Evolutionary conservation across 2,797 vertebrate genomes (phyloP), one percentile per base, ranked within the genome.

Genomic region (Urocyon cinereoargenteus): DNA sequence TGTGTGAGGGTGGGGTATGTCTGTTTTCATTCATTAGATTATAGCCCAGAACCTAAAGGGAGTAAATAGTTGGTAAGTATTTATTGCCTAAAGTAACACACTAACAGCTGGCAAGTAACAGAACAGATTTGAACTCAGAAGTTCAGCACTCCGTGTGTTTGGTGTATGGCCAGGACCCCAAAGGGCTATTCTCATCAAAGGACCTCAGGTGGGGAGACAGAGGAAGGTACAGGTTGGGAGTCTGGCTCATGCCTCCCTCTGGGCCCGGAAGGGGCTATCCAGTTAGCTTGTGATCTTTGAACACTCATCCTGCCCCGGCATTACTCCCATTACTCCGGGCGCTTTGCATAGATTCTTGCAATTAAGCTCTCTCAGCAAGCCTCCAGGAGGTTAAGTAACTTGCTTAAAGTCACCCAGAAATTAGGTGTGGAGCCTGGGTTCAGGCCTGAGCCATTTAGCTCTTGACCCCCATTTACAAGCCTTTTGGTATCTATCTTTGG

Each of bases 61-160:
- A 40, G 6, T 24, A 26, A 89, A 59, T 18, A 68, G 14, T 51
- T 16, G 24, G 26, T 83, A 73, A 81, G 31, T 53, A 55, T 91
- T 92, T 90, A 34, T 86, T 94, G n/a, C 82, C 68, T 88, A 53
- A 94, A 86, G 77, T 6, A 81, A 49, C 81, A 36, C 3, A 55
- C 19, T 55, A 93, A 81, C 0, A 75, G 18, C 75, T 93, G 68
- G 11, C 90, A 83, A 83, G 51, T 28, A 62, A 49, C 21, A 86
- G 57, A 82, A 45, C 6, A 22, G 72, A 82, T 79, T 59, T 75
- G 45, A 86, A 88, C 34, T 89, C 9, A 66, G 53, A 81, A 26
- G n/a, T n/a, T 94, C 36, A 22, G 7, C 10, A 64, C 3, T n/a
- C 34, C 34, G 18, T 72, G 40, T 77, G 36, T 64, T 81, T 49